Conservation (phyloP, 2,797 vertebrate species). For the Tolypeutes matacus region DNA sequence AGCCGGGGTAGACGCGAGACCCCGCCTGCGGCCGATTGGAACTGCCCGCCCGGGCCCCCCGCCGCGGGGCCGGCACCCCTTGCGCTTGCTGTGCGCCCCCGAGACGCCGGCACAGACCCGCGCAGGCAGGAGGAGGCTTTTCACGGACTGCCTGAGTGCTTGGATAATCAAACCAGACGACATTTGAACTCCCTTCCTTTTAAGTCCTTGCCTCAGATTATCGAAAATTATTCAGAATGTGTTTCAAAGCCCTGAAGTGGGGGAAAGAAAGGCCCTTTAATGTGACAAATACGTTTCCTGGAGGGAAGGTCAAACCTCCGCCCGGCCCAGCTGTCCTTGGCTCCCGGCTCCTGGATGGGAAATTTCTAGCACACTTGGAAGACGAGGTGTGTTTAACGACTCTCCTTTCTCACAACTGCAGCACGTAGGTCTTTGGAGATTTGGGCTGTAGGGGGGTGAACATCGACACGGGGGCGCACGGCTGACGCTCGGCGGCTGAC, state of each 20-base stretch:
- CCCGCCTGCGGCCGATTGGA: not conserved
- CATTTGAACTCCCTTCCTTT: not conserved
- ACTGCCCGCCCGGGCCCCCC: rapidly evolving
- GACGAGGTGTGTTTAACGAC: rapidly evolving
- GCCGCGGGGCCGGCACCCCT: too few species aligned
- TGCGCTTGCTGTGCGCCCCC: not conserved
- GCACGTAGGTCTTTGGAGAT: rapidly evolving
- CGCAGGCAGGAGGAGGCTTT: not conserved
- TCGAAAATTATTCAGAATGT: rapidly evolving
- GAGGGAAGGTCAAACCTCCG: not conserved
- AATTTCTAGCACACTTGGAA: rapidly evolving
- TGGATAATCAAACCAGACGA: rapidly evolving
- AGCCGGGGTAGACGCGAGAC: not conserved
- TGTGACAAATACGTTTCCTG: rapidly evolving
- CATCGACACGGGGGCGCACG: not conserved
- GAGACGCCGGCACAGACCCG: not conserved
- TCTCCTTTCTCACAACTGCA: rapidly evolving
- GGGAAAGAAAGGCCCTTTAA: not conserved
- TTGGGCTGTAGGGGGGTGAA: not conserved
- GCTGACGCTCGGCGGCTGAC: not conserved
- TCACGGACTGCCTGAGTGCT: too few species aligned
- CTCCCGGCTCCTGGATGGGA: rapidly evolving
- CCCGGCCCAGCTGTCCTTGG: rapidly evolving
- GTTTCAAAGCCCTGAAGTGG: not conserved
- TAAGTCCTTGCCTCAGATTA: not conserved